Evolutionary conservation across 2,888 invertebrate species (phyloP), one percentile per base, ranked within the genome.

Genomic region (Cyaniris semiargus): DNA sequence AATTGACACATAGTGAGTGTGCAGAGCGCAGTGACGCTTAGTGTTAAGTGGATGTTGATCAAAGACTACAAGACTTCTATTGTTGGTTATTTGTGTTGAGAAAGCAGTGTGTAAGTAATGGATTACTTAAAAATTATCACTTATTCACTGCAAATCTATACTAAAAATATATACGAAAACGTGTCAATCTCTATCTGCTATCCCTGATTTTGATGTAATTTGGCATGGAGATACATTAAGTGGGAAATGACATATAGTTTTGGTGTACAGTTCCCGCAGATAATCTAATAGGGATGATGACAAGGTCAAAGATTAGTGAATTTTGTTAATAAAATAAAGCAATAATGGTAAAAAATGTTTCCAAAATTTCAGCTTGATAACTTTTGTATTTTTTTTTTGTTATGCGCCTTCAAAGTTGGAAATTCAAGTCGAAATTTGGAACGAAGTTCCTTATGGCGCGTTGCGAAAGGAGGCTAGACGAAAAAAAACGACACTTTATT

Each of bases 1-100:
- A 84, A 86, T 83, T 93, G 91, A 93, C 92, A 90, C 91, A 89
- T 81, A 80, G 82, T 84, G 86, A 81, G 85, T 82, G 79, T 84
- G 86, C n/a, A n/a, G n/a, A n/a, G n/a, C 86, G 80, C 56, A 81
- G 80, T 82, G 84, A 80, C 80, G 79, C 80, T 77, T 80, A 83
- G 81, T 81, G 82, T 78, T 78, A 80, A 80, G 80, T 79, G 79
- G 48, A 76, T 34, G 74, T 44, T 48, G 76, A 76, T 76, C 48
- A 70, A 10, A 23, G 0, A 56, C 23, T 23, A 48, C 2, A 27
- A 38, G 44, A 74, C 48, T 53, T 44, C 71, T 44, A 58, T 58
- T 18, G 18, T 53, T 53, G 4, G 5, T 2, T 18, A 53, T 53
- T 15, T 1, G 6, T 53, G 18, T 53, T 53, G 44, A 44, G 10